These are phyloP conservation scores for Aurelia sp. DNA, from an alignment of 30 jellyfish, hydroid and myxozoan genomes.

Conservation along the genomic window DNA sequence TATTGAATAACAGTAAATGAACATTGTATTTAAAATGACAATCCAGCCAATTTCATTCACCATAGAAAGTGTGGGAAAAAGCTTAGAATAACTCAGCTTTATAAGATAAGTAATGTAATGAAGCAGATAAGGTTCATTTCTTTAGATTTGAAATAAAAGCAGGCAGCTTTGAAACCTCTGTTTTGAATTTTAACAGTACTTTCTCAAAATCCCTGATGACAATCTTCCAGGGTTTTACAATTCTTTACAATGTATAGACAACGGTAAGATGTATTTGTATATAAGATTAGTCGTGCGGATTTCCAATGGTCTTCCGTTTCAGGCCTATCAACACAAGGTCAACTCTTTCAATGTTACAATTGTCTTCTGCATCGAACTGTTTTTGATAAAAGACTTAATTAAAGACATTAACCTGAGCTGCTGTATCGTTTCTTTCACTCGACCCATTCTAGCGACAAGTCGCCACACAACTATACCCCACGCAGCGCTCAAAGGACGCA, in stretches of 20 bases:
- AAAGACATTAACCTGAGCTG: no score
- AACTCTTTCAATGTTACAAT: slow-evolving; percentile 17
- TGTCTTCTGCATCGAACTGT: background rate
- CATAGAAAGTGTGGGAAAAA: slow-evolving; percentile 52
- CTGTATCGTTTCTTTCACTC: no score
- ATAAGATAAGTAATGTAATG: slow-evolving; percentile 20
- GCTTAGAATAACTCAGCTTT: slow-evolving; percentile 43
- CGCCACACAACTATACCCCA: no score
- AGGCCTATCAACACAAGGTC: slow-evolving; percentile 14
- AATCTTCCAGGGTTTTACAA: background rate
- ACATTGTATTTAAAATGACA: background rate
- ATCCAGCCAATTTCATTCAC: slow-evolving; percentile 10
- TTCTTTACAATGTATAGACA: background rate
- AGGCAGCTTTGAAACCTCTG: slow-evolving; percentile 32
- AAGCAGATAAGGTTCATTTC: slow-evolving; percentile 39
- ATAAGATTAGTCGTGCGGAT: no score
- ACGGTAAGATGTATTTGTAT: background rate
- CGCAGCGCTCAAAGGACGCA: no score
- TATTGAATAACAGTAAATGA: background rate
- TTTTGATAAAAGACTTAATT: background rate
- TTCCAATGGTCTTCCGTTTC: slow-evolving; percentile 13
- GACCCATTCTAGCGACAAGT: no score
- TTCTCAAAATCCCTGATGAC: slow-evolving; percentile 36
- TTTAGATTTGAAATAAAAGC: slow-evolving; percentile 22
- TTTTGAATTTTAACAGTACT: slow-evolving; percentile 40